A percentile compares a stretch with the other conserved stretches of the same genome.
Conservation (phyloP, 2,113 vertebrate species). For the Antidorcas marsupialis region DNA sequence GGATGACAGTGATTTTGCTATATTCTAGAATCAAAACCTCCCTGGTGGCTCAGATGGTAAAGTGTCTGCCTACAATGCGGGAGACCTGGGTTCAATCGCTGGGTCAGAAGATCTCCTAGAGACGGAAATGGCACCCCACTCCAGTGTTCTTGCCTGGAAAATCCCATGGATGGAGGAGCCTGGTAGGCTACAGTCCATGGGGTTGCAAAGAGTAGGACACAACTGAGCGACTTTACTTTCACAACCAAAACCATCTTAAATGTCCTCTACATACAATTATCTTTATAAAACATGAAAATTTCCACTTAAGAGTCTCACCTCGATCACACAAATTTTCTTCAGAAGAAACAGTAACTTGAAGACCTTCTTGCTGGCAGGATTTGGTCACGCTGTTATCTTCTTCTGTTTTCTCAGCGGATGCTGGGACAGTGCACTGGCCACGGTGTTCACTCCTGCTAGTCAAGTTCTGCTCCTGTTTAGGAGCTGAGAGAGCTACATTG, state of each 20-base stretch:
- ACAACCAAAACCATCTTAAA: neutral
- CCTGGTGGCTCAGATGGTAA: neutral
- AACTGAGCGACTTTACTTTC: neutral
- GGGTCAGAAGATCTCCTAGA: neutral
- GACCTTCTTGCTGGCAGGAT: neutral
- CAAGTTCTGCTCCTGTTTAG: neutral
- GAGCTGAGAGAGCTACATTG: neutral
- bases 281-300: neutral
- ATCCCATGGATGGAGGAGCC: neutral
- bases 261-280: neutral
- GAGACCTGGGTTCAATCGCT: neutral
- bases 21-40: neutral
- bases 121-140: neutral
- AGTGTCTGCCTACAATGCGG: accelerated
- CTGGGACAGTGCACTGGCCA: neutral
- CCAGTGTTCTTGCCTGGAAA: neutral
- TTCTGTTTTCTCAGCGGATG: neutral
- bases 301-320: conserved; percentile 72
- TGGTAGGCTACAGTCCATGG: neutral
- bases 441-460: neutral
- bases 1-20: neutral
- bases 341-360: conserved; percentile 26
- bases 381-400: neutral
- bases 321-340: neutral
- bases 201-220: neutral